Evolutionary conservation across 92 coral and sea anemone genomes (phyloP).

Genomic region (Epizoanthus ramosus): DNA sequence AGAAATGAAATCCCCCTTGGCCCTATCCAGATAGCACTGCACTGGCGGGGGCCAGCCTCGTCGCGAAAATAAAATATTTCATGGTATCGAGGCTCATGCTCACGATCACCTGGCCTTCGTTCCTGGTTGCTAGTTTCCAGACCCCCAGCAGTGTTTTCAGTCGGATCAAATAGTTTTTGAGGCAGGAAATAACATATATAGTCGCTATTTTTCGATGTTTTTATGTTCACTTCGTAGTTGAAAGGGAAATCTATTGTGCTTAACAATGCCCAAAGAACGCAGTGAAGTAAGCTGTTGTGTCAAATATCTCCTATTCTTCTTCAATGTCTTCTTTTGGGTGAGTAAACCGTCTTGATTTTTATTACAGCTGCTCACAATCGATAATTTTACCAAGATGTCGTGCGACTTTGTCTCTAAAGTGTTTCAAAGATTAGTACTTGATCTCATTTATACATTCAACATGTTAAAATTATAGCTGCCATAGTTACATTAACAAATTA

Average conservation of each 20-base stretch:
- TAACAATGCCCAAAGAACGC: constrained; percentile 72
- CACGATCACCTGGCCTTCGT: too few species aligned
- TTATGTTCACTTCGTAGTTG: neutral
- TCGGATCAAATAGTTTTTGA: neutral
- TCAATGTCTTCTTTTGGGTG: constrained; percentile 99
- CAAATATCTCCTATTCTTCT: constrained; percentile 93
- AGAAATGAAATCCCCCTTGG: too few species aligned
- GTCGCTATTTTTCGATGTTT: constrained; percentile 7
- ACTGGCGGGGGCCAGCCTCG: too few species aligned
- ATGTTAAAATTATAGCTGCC: neutral
- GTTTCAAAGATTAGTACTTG: too few species aligned
- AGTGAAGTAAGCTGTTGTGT: constrained; percentile 97
- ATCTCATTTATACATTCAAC: neutral
- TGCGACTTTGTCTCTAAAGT: neutral
- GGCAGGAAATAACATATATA: neutral
- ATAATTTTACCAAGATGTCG: neutral
- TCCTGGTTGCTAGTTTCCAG: constrained; percentile 10
- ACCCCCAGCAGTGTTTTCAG: neutral
- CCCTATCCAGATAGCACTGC: too few species aligned
- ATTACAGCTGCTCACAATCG: constrained; percentile 13
- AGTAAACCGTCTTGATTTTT: constrained; percentile 51
- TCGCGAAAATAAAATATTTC: too few species aligned
- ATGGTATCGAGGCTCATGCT: too few species aligned
- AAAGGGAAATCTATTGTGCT: neutral
- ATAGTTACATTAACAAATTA: neutral